Evolutionary conservation across 2,888 invertebrate species (phyloP).

Genomic region (Agelastica alni): DNA sequence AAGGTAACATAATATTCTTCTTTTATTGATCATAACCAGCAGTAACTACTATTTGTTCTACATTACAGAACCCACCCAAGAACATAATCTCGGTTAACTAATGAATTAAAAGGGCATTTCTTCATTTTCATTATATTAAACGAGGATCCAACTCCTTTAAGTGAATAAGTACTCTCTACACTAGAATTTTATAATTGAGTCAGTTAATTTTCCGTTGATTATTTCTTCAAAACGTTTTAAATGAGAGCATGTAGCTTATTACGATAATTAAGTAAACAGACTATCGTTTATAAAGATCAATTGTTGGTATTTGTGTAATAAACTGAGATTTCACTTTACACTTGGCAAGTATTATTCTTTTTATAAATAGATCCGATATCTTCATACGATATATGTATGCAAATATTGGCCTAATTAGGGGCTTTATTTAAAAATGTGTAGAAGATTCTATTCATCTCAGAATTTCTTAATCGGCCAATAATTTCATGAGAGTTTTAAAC

Average conservation of each 20-base stretch:
- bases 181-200: slow-evolving; percentile 24
- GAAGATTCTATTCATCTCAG: too few species aligned
- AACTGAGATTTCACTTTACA: slow-evolving; percentile 13
- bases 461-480: too few species aligned
- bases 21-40: neutral
- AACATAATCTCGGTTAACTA: neutral
- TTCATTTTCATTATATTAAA: slow-evolving; percentile 6
- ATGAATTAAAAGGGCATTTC: slow-evolving; percentile 4
- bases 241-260: slow-evolving; percentile 5
- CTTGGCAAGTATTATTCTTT: too few species aligned
- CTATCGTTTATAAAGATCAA: slow-evolving; percentile 10
- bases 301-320: slow-evolving; percentile 13
- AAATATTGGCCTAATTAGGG: too few species aligned
- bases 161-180: slow-evolving; percentile 19
- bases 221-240: slow-evolving; percentile 11
- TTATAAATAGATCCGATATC: too few species aligned
- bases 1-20: too few species aligned
- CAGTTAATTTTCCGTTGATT: slow-evolving; percentile 9
- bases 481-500: too few species aligned
- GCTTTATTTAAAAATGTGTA: too few species aligned
- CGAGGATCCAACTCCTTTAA: slow-evolving; percentile 3
- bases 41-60: neutral
- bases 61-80: neutral
- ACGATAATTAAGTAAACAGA: slow-evolving; percentile 7
- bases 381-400: too few species aligned